Conservation (phyloP, 2,888 invertebrate genomes). For the Meandrusa payeni region DNA sequence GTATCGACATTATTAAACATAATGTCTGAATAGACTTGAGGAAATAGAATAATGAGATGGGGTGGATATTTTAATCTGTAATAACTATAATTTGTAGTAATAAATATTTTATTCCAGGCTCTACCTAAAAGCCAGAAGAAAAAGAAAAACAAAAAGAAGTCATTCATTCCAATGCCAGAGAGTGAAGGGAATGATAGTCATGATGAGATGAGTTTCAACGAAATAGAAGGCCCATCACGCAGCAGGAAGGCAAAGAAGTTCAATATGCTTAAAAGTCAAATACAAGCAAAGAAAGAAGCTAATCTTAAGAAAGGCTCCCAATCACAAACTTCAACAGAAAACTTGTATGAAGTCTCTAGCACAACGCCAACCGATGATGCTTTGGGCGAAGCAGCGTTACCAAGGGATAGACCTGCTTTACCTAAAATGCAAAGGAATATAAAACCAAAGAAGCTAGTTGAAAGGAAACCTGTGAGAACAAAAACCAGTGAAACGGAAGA, state of each 20-base stretch:
- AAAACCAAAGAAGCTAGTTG: constrained; percentile 65
- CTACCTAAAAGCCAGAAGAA: constrained; percentile 73
- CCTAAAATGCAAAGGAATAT: constrained; percentile 66
- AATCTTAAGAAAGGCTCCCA: constrained; percentile 69
- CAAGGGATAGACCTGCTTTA: constrained; percentile 60
- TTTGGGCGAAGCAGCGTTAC: constrained; percentile 57
- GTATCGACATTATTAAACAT: no score
- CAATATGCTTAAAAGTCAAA: constrained; percentile 73
- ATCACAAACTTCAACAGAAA: constrained; percentile 74
- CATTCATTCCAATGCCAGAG: constrained; percentile 71
- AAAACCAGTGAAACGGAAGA: constrained; percentile 73
- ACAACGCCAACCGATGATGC: constrained; percentile 72
- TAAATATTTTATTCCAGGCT: constrained; percentile 50
- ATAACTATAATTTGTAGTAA: no score
- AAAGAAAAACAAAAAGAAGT: constrained; percentile 75
- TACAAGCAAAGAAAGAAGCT: constrained; percentile 73
- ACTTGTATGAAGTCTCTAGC: constrained; percentile 71
- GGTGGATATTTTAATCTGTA: no score
- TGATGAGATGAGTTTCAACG: constrained; percentile 76
- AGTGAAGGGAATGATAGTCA: constrained; percentile 76
- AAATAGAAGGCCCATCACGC: constrained; percentile 71
- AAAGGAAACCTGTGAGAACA: constrained; percentile 58
- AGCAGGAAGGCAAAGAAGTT: constrained; percentile 72
- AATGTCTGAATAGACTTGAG: no score
- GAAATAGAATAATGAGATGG: no score